Evolutionary conservation across 2,797 vertebrate species (phyloP).

Genomic region (Enteromius viviparus): DNA sequence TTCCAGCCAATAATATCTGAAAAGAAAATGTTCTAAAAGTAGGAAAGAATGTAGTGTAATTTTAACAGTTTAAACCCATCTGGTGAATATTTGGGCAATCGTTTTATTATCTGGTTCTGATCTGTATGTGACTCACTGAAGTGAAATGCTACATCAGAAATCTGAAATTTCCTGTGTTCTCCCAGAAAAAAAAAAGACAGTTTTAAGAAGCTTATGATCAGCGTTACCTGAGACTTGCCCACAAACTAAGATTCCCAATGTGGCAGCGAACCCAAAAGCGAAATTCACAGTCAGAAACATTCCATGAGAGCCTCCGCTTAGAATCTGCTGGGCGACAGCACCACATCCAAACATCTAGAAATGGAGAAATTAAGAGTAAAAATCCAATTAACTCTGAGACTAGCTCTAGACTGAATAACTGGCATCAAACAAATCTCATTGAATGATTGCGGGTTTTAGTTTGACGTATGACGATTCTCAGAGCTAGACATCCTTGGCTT

Average conservation of each 20-base stretch:
- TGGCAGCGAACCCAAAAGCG: conserved; percentile 85
- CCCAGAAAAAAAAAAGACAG: conserved; percentile 47
- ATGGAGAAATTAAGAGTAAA: neutral
- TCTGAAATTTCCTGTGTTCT: conserved; percentile 36
- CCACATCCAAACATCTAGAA: conserved; percentile 85
- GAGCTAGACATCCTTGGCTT: neutral
- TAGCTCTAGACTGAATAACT: neutral
- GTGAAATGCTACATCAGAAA: conserved; percentile 17
- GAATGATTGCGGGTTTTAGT: conserved; percentile 4
- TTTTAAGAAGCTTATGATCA: conserved; percentile 47
- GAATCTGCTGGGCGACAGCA: conserved; percentile 79
- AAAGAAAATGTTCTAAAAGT: conserved; percentile 10
- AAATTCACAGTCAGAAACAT: conserved; percentile 85
- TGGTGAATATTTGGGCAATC: conserved; percentile 25
- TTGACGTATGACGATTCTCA: neutral
- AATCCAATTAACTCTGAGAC: conserved; percentile 4
- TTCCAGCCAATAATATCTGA: neutral
- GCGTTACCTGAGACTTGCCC: conserved; percentile 84
- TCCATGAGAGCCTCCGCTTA: conserved; percentile 81
- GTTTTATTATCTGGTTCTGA: conserved; percentile 8
- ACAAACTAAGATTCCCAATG: conserved; percentile 76
- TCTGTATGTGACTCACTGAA: conserved; percentile 13
- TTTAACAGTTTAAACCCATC: neutral
- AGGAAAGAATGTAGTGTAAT: conserved; percentile 6
- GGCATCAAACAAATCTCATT: neutral